These are phyloP conservation scores for Apus apus DNA, from an alignment of 2,113 vertebrate species.

Conservation along the genomic window DNA sequence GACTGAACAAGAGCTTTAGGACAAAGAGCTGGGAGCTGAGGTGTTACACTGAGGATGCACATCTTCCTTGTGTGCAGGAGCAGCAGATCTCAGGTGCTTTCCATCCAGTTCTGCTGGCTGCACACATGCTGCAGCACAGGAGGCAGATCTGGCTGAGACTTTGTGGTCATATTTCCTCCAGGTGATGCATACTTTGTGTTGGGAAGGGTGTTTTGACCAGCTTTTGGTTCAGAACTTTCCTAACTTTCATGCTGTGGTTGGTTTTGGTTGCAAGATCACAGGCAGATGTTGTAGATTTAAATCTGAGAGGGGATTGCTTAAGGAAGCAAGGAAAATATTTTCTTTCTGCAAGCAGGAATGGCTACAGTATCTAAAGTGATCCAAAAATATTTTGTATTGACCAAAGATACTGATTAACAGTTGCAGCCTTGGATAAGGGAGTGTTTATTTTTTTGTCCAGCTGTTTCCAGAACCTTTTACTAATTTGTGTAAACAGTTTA, in stretches of 20 bases:
- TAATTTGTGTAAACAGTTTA: background rate
- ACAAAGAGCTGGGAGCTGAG: background rate
- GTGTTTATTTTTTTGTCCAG: background rate
- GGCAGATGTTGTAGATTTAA: background rate
- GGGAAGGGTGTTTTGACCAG: too few species aligned
- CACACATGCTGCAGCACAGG: too few species aligned
- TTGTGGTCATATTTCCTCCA: too few species aligned
- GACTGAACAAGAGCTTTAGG: background rate
- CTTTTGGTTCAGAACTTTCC: too few species aligned
- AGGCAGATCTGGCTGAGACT: too few species aligned
- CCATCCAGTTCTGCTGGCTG: background rate
- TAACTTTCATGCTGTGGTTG: too few species aligned
- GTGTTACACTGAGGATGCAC: too few species aligned
- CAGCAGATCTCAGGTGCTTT: background rate
- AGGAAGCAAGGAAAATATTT: background rate
- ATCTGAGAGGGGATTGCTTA: background rate
- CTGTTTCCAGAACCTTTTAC: background rate
- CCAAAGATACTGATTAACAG: background rate
- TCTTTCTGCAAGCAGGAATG: background rate
- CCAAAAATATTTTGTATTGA: background rate
- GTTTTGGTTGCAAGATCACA: too few species aligned
- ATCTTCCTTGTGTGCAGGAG: fast-evolving
- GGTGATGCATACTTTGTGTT: too few species aligned
- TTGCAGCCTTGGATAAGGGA: background rate
- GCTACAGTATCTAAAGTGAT: background rate